phyloP scores from a whole-genome alignment of 53 echinoderm and acorn worm species.

The Echinarachnius parma region DNA sequence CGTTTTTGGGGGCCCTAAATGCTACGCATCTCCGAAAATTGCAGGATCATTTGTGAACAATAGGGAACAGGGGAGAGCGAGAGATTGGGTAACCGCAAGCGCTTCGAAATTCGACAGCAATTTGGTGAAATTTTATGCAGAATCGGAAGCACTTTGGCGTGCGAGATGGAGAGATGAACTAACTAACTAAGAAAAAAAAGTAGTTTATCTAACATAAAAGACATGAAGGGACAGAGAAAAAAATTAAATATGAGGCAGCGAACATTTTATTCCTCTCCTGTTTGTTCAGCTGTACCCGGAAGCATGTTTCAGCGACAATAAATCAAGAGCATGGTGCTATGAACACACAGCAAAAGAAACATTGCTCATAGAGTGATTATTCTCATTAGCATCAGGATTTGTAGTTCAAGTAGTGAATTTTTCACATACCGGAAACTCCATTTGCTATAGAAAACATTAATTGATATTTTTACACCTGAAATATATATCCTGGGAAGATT shows the following conservation, averaged over 20 bases:
- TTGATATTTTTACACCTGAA: too few relatives aligned
- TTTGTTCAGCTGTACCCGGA: constrained; percentile 31
- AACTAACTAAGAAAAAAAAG: too few relatives aligned
- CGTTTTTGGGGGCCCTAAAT: constrained; percentile 12
- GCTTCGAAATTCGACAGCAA: constrained; percentile 26
- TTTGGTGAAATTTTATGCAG: constrained; percentile 36
- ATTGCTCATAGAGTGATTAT: too few relatives aligned
- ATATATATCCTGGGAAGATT: too few relatives aligned
- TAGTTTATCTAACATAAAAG: too few relatives aligned
- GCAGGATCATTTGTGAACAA: constrained; percentile 2
- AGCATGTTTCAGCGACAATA: too few relatives aligned
- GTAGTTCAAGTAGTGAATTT: too few relatives aligned
- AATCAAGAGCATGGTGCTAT: too few relatives aligned
- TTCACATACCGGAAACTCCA: too few relatives aligned
- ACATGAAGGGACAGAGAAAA: background rate
- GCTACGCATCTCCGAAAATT: background rate
- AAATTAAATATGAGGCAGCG: background rate
- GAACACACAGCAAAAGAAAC: too few relatives aligned
- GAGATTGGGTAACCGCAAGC: background rate
- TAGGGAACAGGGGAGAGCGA: background rate
- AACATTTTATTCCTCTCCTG: background rate
- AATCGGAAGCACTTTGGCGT: constrained; percentile 7
- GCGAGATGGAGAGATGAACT: background rate
- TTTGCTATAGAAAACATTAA: too few relatives aligned
- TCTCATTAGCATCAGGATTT: too few relatives aligned